These are phyloP conservation scores for Polydrusus pterygomalis DNA, from an alignment of 2,888 invertebrate species.

Conservation along the genomic window DNA sequence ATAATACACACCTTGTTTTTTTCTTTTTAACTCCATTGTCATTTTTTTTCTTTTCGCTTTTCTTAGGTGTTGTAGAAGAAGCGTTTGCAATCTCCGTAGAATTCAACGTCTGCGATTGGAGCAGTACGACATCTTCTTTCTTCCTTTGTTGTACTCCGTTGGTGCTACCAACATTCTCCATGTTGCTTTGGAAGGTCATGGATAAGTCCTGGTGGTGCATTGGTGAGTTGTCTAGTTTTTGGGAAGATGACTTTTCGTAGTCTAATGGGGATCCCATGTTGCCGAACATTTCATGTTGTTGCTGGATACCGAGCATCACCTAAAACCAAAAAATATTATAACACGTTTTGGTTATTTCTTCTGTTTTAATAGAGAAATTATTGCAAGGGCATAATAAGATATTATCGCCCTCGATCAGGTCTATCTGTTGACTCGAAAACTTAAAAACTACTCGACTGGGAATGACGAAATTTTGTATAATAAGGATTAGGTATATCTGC, in stretches of 20 bases:
- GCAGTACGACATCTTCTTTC: conserved; percentile 70
- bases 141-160: conserved; percentile 66
- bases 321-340: conserved; percentile 3
- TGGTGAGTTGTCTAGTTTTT: conserved; percentile 69
- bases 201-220: conserved; percentile 69
- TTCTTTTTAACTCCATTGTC: conserved; percentile 92
- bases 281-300: conserved; percentile 70
- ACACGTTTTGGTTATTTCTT: no score
- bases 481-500: no score
- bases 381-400: no score
- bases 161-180: conserved; percentile 69
- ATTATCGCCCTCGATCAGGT: no score
- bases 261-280: conserved; percentile 72
- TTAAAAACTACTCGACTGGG: no score
- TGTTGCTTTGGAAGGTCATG: conserved; percentile 65
- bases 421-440: no score
- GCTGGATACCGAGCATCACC: conserved; percentile 79
- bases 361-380: no score
- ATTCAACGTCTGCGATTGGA: conserved; percentile 70
- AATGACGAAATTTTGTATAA: no score
- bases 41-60: conserved; percentile 85
- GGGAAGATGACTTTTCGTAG: conserved; percentile 70
- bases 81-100: conserved; percentile 64
- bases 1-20: conserved; percentile 85
- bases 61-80: conserved; percentile 72